Base-by-base conservation (phyloP, 2,113 vertebrate genomes). In the Malurus melanocephalus region DNA sequence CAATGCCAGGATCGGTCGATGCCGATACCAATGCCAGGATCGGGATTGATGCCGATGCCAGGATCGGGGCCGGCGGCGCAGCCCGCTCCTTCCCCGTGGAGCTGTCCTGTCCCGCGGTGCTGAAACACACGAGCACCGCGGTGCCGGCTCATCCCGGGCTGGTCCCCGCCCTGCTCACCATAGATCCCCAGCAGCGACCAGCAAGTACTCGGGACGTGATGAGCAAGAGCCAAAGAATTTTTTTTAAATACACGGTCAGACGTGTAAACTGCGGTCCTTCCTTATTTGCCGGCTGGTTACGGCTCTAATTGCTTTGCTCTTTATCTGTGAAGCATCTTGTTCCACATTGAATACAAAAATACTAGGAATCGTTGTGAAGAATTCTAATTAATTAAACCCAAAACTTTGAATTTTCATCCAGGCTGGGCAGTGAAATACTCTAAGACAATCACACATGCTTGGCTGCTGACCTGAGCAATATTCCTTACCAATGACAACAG, bases 81-180 rank as follows among this genome's bases (percentile, higher is more conserved):
- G 42, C 32, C 16, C 32, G 16, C 56, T 10, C 45, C 22, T 2
- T 49, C n/a, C 38, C 21, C 16, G 67, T 8, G 95, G 96, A 96
- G 95, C 96, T 97, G 94, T 97, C 96, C 94, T 33, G 7, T 53
- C 68, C 91, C 20, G 77, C 66, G 91, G 96, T 97, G 96, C 97
- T 97, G 96, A 97, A 97, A 74, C 67, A 68, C 7, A 67, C 86
- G 26, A 71, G 88, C 83, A 40, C 89, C 55, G 21, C 35, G 38
- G 49, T 0, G 28, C 40, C 33, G 18, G 28, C 43, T 35, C 56
- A 9, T 13, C 32, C 43, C 33, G 8, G 26, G 7, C 53, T 49
- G 35, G 64, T n/a, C 73, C 48, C 43, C 22, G 18, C 43, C 10
- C 74, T 52, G 52, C 66, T 51, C 72, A 2, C 59, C 7, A 13